Evolutionary conservation across 2,888 invertebrate species (phyloP), one percentile per base, ranked within the genome.

Genomic region (Anagyrus pseudococci): DNA sequence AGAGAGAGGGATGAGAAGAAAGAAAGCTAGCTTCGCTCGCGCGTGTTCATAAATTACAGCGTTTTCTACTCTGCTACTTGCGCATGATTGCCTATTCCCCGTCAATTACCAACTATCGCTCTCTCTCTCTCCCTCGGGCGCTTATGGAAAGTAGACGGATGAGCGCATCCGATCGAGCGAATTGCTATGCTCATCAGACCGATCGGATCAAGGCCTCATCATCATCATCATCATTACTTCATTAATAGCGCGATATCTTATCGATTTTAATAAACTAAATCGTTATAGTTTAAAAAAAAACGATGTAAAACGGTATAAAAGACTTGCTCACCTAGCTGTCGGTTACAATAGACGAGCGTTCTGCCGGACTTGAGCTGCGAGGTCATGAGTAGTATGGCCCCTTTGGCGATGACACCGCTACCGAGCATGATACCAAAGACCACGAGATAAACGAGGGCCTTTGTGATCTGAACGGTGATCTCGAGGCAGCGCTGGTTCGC

Each of bases 341-440:
- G 89, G 85, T 93, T 94, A 84, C 94, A 95, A 83, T 89, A 92
- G 59, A 87, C 85, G 74, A 93, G 85, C 69, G 87, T 86, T 78
- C 89, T 89, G 79, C 91, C 90, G 72, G 89, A 86, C 77, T 87
- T 88, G 67, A 95, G 84, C 82, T 95, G 94, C 71, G 95, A 94
- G 57, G 94, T 93, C 94, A 96, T 95, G 81, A 95, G 93, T 69
- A 96, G 87, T 66, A 95, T 85, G 64, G 92, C 90, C 71, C 93
- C 92, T 83, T 96, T 96, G 72, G 94, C 90, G 75, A 94, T 84
- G 64, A 95, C 94, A 44, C 94, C 94, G 57, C 92, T 90, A 1
- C 85, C 88, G 73, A 97, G 85, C 67, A 97, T 94, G 74, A 93
- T 88, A 49, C 91, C 79, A 81, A 96, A 96, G 63, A 95, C 93